Base-by-base conservation (phyloP, 1,140 invertebrate genomes). In the Harpegnathos saltator region DNA sequence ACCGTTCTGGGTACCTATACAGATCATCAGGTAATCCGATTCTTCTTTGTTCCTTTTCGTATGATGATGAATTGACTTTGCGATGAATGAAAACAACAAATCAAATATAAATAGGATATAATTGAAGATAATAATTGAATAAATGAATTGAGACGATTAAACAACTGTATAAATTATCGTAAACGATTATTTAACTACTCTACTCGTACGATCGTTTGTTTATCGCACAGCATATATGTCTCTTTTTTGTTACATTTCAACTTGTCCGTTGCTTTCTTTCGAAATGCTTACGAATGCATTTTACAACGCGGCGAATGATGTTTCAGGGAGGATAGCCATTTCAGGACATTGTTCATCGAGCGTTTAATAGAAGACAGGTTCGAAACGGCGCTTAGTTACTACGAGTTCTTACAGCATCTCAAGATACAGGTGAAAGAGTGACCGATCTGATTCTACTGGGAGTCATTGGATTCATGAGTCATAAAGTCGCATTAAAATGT, bases 361-460 rank as follows among this genome's bases (percentile, higher is more conserved):
- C 96, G 97, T 86, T 95, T 99, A 88, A 95, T 99, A 29, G 99
- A 99, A 94, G 99, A 99, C 94, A 95, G 98, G 91, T 97, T 97
- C 85, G 99, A 99, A 94, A 97, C 97, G 83, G 97, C 98, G 63
- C 96, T 99, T 93, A 99, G 98, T 88, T 99, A 99, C 94, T 98
- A 98, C 94, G 99, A 99, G 96, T 99, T 99, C 95, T 95, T 99
- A 91, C 98, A 99, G 94, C 98, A 99, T 95, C 95, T 99, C 81
- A 98, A 98, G 94, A 96, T 96, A 89, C 97, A 98, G 94, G 96
- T 99, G 90, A 99, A 98, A 95, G 98, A 95, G 88, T 91, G 87
- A 85, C 77, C 84, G 38, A 75, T 63, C 52, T 82, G 68, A 87
- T 73, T 15, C 38, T 66, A n/a, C 22, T 59, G 86, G 62, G 83